Conservation (phyloP, 1,140 invertebrate species). For the Eueides isabella region DNA sequence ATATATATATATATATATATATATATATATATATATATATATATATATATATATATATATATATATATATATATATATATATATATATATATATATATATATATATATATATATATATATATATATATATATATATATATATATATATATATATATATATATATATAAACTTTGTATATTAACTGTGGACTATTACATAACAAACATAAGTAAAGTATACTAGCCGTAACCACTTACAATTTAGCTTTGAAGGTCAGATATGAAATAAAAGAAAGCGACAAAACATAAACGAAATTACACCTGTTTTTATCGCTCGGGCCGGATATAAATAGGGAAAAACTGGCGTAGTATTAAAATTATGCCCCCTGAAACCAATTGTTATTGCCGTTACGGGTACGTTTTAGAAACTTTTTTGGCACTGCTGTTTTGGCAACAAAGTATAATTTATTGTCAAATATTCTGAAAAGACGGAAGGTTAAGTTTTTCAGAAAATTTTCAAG, state of each 20-base stretch:
- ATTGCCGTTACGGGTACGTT: slow-evolving; percentile 21
- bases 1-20: no score
- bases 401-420: slow-evolving; percentile 18
- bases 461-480: background rate
- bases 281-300: slow-evolving; percentile 34
- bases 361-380: slow-evolving; percentile 28
- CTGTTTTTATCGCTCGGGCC: slow-evolving; percentile 34
- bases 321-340: slow-evolving; percentile 32
- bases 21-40: no score
- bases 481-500: no score
- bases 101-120: no score
- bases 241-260: slow-evolving; percentile 18
- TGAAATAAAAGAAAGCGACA: slow-evolving; percentile 33
- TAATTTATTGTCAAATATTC: background rate
- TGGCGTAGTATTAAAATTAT: slow-evolving; percentile 33
- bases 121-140: no score
- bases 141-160: no score
- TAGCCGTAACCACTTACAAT: background rate
- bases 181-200: background rate
- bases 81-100: no score
- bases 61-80: no score
- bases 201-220: background rate
- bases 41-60: no score
- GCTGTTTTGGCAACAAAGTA: slow-evolving; percentile 9
- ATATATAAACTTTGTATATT: no score